A percentile compares a stretch with the other conserved stretches of the same genome.
Conservation (phyloP, 1,140 invertebrate genomes). For the Carcinoscorpius rotundicauda region DNA sequence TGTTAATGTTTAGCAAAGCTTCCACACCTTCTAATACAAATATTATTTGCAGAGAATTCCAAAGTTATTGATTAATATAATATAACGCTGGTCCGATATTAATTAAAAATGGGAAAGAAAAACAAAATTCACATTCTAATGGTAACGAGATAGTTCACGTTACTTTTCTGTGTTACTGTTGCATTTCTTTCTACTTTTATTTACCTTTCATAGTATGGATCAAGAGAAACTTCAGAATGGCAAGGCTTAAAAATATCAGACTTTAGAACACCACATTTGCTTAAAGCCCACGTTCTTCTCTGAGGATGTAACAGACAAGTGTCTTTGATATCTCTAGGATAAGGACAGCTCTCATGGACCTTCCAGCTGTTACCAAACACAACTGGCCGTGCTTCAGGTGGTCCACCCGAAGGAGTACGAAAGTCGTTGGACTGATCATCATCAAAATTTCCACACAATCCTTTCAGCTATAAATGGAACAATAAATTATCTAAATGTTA, state of each 20-base stretch:
- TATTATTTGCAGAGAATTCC: too few relatives aligned
- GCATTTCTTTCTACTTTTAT: constrained; percentile 44
- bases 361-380: constrained; percentile 82
- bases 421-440: constrained; percentile 68
- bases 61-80: too few relatives aligned
- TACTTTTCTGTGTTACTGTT: too few relatives aligned
- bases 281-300: constrained; percentile 59
- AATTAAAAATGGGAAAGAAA: too few relatives aligned
- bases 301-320: constrained; percentile 59
- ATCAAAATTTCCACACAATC: constrained; percentile 85
- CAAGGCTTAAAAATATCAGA: constrained; percentile 56
- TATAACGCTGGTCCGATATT: too few relatives aligned
- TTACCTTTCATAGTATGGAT: constrained; percentile 45
- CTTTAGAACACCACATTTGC: constrained; percentile 60
- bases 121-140: too few relatives aligned
- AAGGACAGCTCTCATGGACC: constrained; percentile 57
- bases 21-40: too few relatives aligned
- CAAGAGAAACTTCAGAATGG: constrained; percentile 61
- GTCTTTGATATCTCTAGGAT: constrained; percentile 34
- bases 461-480: constrained; percentile 44
- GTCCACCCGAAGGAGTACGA: constrained; percentile 55
- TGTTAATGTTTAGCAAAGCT: too few relatives aligned
- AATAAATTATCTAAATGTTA: too few relatives aligned
- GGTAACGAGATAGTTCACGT: too few relatives aligned
- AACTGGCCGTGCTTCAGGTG: constrained; percentile 52